Evolutionary conservation across 92 coral and sea anemone genomes (phyloP).

Genomic region (Zoanthus solanderi): DNA sequence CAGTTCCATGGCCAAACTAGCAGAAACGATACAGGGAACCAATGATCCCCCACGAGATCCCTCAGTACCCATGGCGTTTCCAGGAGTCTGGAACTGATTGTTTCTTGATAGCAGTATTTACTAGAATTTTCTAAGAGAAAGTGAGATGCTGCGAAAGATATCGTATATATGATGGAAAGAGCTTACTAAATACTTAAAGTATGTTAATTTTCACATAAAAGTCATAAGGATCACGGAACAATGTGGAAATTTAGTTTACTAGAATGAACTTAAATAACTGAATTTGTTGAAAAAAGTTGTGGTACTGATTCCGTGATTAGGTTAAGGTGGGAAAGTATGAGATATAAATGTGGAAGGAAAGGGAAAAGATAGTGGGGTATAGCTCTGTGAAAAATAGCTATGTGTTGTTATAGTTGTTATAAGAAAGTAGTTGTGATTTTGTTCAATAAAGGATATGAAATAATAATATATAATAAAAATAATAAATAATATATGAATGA

Average conservation of each 20-base stretch:
- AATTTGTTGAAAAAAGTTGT: not conserved
- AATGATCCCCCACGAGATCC: no score
- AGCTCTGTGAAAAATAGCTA: not conserved
- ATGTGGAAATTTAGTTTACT: not conserved
- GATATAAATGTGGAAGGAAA: slow-evolving; percentile 36
- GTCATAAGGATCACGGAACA: not conserved
- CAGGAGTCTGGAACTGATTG: no score
- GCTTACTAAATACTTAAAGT: not conserved
- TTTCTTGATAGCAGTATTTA: no score
- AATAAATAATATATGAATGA: not conserved
- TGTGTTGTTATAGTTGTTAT: not conserved
- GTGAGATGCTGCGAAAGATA: slow-evolving; percentile 40
- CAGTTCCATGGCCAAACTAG: no score
- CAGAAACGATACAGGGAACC: no score
- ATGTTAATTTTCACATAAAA: not conserved
- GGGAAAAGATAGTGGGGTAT: slow-evolving; percentile 30
- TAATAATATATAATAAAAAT: no score
- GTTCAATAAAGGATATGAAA: not conserved
- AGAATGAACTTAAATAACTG: not conserved
- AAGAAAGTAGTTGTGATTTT: not conserved
- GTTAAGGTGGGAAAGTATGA: slow-evolving; percentile 21
- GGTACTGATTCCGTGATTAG: not conserved
- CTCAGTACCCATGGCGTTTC: no score
- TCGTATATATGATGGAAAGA: not conserved
- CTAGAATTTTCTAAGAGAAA: slow-evolving; percentile 24